Conservation (phyloP, 2,888 invertebrate genomes). For the Lasioglossum pauxillum region DNA sequence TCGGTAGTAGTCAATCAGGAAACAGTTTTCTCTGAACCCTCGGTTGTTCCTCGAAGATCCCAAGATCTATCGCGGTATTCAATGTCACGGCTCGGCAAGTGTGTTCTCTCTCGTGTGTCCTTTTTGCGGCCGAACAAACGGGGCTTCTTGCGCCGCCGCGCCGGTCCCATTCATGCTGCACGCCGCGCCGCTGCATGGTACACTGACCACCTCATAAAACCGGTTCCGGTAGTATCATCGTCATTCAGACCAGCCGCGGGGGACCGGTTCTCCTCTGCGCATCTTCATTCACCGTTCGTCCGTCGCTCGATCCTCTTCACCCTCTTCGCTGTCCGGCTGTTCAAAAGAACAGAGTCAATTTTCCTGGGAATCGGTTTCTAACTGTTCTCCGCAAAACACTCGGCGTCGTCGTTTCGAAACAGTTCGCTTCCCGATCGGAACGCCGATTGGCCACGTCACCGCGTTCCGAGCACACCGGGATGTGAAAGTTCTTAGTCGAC, state of each 20-base stretch:
- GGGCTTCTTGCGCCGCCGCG: conserved; percentile 46
- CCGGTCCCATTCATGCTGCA: conserved; percentile 75
- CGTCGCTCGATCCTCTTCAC: conserved; percentile 12
- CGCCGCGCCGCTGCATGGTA: conserved; percentile 63
- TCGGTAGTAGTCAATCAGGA: background rate
- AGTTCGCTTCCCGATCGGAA: conserved; percentile 67
- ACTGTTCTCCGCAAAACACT: conserved; percentile 1
- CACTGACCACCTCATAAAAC: conserved; percentile 68
- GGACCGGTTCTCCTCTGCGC: conserved; percentile 69
- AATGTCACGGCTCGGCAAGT: conserved; percentile 65
- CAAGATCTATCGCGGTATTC: conserved; percentile 8
- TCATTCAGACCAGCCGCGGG: conserved; percentile 61
- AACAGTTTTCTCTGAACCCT: background rate
- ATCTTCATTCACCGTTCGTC: conserved; percentile 75
- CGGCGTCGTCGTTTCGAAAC: conserved; percentile 51
- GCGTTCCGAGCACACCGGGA: conserved; percentile 68
- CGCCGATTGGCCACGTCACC: conserved; percentile 69
- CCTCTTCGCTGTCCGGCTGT: conserved; percentile 1
- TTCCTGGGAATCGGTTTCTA: background rate
- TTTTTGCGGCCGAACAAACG: conserved; percentile 43
- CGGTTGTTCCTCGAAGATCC: background rate
- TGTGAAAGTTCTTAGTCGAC: conserved; percentile 76
- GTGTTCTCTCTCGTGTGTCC: conserved; percentile 16
- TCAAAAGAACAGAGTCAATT: background rate
- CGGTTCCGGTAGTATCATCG: conserved; percentile 75